Evolutionary conservation across 2,113 vertebrate genomes (phyloP).

Genomic region (Arizona elegans): DNA sequence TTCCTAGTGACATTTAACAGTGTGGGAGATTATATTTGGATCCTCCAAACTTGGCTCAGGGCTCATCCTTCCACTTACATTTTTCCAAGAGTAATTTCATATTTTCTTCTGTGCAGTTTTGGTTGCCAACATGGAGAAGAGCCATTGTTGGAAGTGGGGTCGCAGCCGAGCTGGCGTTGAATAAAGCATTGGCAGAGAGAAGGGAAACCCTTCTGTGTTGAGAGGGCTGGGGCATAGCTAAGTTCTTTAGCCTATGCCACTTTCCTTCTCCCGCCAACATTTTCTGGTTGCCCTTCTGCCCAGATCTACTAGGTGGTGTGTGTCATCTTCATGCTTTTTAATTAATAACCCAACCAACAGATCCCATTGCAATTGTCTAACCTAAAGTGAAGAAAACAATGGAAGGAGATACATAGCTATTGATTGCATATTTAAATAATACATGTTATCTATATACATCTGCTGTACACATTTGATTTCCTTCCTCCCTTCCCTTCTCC

Average conservation of each 20-base stretch:
- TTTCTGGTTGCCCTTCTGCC: slow-evolving; percentile 62
- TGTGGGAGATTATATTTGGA: slow-evolving; percentile 74
- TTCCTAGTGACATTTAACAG: slow-evolving; percentile 74
- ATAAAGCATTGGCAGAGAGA: slow-evolving; percentile 68
- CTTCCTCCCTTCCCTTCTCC: not conserved
- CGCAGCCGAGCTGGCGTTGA: slow-evolving; percentile 70
- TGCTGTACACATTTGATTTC: not conserved
- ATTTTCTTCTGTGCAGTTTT: slow-evolving; percentile 78
- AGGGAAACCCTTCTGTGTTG: slow-evolving; percentile 76
- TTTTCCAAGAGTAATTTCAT: slow-evolving; percentile 78
- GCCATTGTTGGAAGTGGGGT: slow-evolving; percentile 79
- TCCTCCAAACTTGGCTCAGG: slow-evolving; percentile 71
- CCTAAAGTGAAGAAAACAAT: slow-evolving; percentile 11
- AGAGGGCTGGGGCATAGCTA: slow-evolving; percentile 69
- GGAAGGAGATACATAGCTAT: not conserved
- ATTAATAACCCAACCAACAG: slow-evolving; percentile 57
- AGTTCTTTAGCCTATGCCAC: slow-evolving; percentile 61
- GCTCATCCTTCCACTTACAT: slow-evolving; percentile 74
- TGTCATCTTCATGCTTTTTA: slow-evolving; percentile 57
- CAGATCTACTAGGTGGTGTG: slow-evolving; percentile 53
- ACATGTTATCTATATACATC: not conserved
- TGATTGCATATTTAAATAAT: not conserved
- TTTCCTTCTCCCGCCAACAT: slow-evolving; percentile 56
- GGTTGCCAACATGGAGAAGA: slow-evolving; percentile 78
- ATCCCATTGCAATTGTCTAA: slow-evolving; percentile 39